Percentiles rank a stretch among this genome's conserved stretches.
Evolutionary conservation across 2,113 vertebrate species (phyloP).

Genomic region (Sander lucioperca): DNA sequence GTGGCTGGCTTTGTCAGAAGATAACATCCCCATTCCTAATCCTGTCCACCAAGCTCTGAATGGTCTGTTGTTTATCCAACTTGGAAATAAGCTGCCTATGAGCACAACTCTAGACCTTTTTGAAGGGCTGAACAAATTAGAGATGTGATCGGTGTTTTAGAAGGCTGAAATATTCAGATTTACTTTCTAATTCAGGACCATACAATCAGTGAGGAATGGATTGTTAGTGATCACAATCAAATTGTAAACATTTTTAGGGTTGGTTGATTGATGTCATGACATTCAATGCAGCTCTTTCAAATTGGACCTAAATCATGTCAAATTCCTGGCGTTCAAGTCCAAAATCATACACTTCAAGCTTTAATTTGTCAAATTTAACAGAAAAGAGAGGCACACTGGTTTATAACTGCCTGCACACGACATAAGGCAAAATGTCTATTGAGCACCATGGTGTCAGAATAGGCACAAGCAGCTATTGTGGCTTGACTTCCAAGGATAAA

Average conservation of each 20-base stretch:
- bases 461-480: slow-evolving; percentile 22
- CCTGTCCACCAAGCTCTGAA: no score
- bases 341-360: background rate
- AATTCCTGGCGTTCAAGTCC: background rate
- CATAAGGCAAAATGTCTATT: background rate
- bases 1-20: no score
- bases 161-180: no score
- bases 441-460: slow-evolving; percentile 1
- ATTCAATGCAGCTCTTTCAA: background rate
- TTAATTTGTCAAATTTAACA: background rate
- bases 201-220: no score
- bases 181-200: no score
- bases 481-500: slow-evolving; percentile 50
- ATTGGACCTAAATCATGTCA: background rate
- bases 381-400: background rate
- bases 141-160: no score
- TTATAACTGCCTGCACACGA: background rate
- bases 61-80: no score
- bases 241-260: background rate
- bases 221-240: no score
- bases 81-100: no score
- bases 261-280: background rate
- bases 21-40: no score
- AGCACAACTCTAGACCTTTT: no score
- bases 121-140: no score